Percentiles rank a stretch among this genome's conserved stretches.
phyloP scores from a whole-genome alignment of 2,113 vertebrate genomes.

The Spea multiplicata region DNA sequence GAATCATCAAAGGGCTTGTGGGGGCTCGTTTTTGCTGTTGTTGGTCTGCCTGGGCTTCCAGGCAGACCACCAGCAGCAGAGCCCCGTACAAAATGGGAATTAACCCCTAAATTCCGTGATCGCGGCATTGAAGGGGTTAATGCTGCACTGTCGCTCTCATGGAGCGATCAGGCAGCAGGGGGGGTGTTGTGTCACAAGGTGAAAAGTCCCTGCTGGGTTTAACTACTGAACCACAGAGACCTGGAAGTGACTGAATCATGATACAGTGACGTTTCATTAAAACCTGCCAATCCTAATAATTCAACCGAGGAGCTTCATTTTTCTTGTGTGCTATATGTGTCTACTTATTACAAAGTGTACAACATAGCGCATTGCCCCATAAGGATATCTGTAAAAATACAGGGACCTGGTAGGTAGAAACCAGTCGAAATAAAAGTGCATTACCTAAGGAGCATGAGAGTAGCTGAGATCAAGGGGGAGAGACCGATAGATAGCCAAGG shows the following conservation, averaged over 20 bases:
- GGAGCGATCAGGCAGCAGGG: too few relatives aligned
- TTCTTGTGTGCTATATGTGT: neutral
- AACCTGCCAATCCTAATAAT: neutral
- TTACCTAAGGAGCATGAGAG: neutral
- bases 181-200: constrained; percentile 32
- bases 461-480: too few relatives aligned
- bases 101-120: too few relatives aligned
- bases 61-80: too few relatives aligned
- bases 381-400: neutral
- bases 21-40: too few relatives aligned
- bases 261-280: neutral
- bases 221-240: constrained; percentile 6
- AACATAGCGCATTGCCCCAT: too few relatives aligned
- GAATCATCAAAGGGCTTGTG: too few relatives aligned
- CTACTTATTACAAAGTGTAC: neutral
- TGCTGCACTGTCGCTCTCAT: too few relatives aligned
- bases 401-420: neutral
- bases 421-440: neutral
- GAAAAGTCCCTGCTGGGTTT: constrained; percentile 5
- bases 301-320: neutral
- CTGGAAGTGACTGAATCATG: constrained; percentile 15
- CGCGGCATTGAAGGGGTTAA: too few relatives aligned
- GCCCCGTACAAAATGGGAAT: too few relatives aligned
- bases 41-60: too few relatives aligned
- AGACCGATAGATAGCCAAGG: too few relatives aligned